Conservation (phyloP, 2,113 vertebrate species). For the Phrynosoma blainvillii region DNA sequence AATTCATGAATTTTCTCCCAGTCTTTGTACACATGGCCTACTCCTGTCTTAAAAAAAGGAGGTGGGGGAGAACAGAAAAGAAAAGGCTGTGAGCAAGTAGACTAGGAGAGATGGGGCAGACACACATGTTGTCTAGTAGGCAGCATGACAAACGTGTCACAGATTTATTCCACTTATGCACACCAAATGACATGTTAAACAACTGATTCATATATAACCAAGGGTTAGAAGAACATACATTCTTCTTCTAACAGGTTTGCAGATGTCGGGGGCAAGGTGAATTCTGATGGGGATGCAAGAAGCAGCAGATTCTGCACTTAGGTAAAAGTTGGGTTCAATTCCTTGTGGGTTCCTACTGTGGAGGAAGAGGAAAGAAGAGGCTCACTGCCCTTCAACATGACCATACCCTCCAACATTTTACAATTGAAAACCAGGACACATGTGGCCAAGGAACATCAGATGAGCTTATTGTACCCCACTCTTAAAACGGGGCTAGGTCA, state of each 20-base stretch:
- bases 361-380: neutral
- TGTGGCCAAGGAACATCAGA: too few relatives aligned
- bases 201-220: neutral
- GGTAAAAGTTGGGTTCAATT: neutral
- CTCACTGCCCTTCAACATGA: too few relatives aligned
- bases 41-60: neutral
- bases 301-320: neutral
- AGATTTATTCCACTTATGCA: neutral
- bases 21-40: neutral
- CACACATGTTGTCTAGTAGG: neutral
- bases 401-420: too few relatives aligned
- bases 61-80: neutral
- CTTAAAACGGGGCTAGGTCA: too few relatives aligned
- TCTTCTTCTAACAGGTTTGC: neutral
- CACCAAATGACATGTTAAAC: neutral
- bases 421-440: too few relatives aligned
- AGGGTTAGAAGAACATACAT: neutral
- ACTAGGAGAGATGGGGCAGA: neutral
- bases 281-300: neutral
- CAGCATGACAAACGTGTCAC: neutral
- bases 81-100: neutral
- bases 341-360: neutral
- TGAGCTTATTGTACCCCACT: too few relatives aligned
- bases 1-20: slow-evolving; percentile 9
- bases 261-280: neutral